Evolutionary conservation across 2,113 vertebrate genomes (phyloP).

Genomic region (Vanacampus margaritifer): DNA sequence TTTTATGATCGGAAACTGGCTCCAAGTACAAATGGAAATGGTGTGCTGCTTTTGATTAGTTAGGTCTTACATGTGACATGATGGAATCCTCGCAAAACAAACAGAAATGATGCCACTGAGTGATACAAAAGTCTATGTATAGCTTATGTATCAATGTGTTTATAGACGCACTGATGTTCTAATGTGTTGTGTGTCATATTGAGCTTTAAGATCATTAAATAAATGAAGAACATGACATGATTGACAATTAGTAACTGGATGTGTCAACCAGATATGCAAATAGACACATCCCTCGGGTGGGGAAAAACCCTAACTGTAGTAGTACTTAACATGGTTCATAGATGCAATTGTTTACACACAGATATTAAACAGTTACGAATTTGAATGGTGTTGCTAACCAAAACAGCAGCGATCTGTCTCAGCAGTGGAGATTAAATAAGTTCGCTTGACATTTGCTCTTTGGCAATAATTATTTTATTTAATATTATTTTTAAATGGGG

Average conservation of each 20-base stretch:
- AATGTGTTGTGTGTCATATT: neutral
- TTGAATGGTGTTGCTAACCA: too few species aligned
- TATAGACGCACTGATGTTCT: too few species aligned
- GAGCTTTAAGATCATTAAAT: neutral
- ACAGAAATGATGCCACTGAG: neutral
- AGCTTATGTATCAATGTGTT: neutral
- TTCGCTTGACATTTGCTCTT: too few species aligned
- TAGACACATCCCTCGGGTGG: neutral
- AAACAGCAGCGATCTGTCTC: too few species aligned
- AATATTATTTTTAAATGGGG: too few species aligned
- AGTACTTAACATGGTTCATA: too few species aligned
- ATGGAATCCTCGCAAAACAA: constrained; percentile 30
- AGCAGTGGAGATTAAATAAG: too few species aligned
- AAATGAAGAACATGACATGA: neutral
- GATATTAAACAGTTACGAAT: too few species aligned
- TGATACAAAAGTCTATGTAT: neutral
- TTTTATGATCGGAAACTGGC: constrained; percentile 25
- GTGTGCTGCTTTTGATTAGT: constrained; percentile 46
- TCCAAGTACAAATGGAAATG: constrained; percentile 29
- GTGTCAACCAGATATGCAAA: neutral
- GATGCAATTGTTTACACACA: too few species aligned
- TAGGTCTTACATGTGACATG: constrained; percentile 25
- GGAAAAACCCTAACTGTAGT: neutral
- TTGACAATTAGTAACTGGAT: neutral
- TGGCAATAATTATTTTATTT: too few species aligned